Evolutionary conservation across 2,113 vertebrate genomes (phyloP).

Genomic region (Hystrix brachyura): DNA sequence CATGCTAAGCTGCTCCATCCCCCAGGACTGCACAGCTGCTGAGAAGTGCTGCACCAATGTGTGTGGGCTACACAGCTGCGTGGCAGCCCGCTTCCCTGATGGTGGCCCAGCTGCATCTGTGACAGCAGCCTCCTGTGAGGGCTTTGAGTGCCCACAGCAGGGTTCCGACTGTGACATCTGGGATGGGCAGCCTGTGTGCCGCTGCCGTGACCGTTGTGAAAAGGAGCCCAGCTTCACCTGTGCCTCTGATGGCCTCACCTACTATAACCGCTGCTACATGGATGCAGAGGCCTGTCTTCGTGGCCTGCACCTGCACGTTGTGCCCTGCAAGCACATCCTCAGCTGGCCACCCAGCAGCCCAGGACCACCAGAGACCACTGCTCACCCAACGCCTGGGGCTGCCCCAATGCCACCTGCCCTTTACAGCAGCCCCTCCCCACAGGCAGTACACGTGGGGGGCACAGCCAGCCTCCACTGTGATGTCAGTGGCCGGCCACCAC

Average conservation of each 20-base stretch:
- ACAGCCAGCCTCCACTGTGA: constrained; percentile 97
- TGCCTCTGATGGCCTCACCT: constrained; percentile 97
- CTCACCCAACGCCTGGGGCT: constrained; percentile 89
- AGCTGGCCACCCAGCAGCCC: constrained; percentile 94
- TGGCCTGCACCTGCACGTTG: constrained; percentile 91
- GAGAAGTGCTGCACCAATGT: constrained; percentile 99
- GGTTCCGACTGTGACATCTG: constrained; percentile 96
- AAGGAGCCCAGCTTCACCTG: constrained; percentile 98
- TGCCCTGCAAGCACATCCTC: constrained; percentile 95
- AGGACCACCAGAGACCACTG: constrained; percentile 92
- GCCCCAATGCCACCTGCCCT: constrained; percentile 92
- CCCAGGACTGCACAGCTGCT: constrained; percentile 93
- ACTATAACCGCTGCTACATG: constrained; percentile 99
- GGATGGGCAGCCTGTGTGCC: constrained; percentile 96
- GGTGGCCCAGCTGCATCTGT: constrained; percentile 83
- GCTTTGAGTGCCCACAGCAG: constrained; percentile 95
- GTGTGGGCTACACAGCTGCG: constrained; percentile 96
- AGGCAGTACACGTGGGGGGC: constrained; percentile 93
- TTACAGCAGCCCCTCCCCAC: constrained; percentile 95
- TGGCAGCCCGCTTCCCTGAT: constrained; percentile 94
- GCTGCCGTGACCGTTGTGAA: constrained; percentile 97
- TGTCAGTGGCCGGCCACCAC: constrained; percentile 92
- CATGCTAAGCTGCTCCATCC: neutral
- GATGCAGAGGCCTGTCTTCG: constrained; percentile 96
- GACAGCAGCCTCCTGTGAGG: constrained; percentile 90